Percentiles rank a stretch among this genome's conserved stretches.
Conservation (phyloP, 1,140 invertebrate species). For the Danaus melanippus region DNA sequence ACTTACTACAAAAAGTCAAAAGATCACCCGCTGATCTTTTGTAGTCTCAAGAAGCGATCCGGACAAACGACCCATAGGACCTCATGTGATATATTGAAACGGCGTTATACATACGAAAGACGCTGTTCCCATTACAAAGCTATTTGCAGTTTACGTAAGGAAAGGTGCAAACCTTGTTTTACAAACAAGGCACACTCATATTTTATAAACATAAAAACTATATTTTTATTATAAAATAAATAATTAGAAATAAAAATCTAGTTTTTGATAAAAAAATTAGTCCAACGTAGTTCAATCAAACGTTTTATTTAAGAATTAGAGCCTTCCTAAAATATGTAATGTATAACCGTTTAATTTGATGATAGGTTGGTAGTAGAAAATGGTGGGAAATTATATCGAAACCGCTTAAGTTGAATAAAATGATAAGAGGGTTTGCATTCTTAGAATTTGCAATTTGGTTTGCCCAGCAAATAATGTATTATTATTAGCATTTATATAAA, state of each 20-base stretch:
- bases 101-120: slow-evolving; percentile 41
- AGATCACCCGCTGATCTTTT: slow-evolving; percentile 64
- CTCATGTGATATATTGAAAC: slow-evolving; percentile 53
- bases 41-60: slow-evolving; percentile 47
- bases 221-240: no score
- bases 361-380: slow-evolving; percentile 38
- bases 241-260: no score
- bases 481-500: no score
- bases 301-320: slow-evolving; percentile 42
- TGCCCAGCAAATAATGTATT: slow-evolving; percentile 2
- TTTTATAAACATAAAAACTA: no score
- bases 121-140: slow-evolving; percentile 54
- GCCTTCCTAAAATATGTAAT: slow-evolving; percentile 58
- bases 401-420: slow-evolving; percentile 56
- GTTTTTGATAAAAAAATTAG: no score
- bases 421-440: slow-evolving; percentile 38
- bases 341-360: slow-evolving; percentile 60
- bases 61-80: slow-evolving; percentile 57
- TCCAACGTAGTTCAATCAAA: slow-evolving; percentile 50
- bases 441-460: slow-evolving; percentile 38
- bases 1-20: slow-evolving; percentile 64
- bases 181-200: no score
- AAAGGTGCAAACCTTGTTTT: slow-evolving; percentile 24
- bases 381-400: slow-evolving; percentile 55
- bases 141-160: slow-evolving; percentile 29